Evolutionary conservation across 1,140 invertebrate species (phyloP).

Genomic region (Phocides pigmalion): DNA sequence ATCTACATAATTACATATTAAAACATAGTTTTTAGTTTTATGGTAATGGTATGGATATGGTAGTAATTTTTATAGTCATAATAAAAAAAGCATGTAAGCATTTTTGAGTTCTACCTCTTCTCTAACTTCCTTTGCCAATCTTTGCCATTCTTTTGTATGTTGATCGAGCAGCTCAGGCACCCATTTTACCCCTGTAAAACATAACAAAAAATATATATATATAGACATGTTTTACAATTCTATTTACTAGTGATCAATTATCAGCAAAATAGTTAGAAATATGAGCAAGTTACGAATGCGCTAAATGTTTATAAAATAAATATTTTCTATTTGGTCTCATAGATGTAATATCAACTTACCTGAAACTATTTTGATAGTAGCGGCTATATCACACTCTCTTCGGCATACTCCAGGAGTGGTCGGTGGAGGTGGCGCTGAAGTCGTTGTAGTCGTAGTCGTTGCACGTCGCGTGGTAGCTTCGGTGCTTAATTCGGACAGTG

Average conservation of each 20-base stretch:
- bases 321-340: no score
- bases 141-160: conserved; percentile 93
- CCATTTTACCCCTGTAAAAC: conserved; percentile 88
- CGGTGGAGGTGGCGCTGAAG: conserved; percentile 88
- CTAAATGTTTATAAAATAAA: no score
- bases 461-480: conserved; percentile 85
- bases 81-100: no score
- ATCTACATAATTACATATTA: no score
- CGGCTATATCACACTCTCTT: conserved; percentile 91
- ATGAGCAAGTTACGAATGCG: no score
- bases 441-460: conserved; percentile 91
- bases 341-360: conserved; percentile 54
- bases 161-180: conserved; percentile 92
- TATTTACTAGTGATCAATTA: no score
- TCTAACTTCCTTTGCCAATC: conserved; percentile 91
- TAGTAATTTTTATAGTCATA: no score
- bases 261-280: no score
- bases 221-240: background rate
- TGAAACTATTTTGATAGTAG: conserved; percentile 92
- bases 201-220: conserved; percentile 21
- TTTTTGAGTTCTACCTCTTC: conserved; percentile 84
- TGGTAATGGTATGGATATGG: no score
- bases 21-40: no score
- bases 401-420: conserved; percentile 92
- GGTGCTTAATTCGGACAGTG: conserved; percentile 74